phyloP scores from a whole-genome alignment of 1,140 invertebrate species.

The Atta cephalotes region DNA sequence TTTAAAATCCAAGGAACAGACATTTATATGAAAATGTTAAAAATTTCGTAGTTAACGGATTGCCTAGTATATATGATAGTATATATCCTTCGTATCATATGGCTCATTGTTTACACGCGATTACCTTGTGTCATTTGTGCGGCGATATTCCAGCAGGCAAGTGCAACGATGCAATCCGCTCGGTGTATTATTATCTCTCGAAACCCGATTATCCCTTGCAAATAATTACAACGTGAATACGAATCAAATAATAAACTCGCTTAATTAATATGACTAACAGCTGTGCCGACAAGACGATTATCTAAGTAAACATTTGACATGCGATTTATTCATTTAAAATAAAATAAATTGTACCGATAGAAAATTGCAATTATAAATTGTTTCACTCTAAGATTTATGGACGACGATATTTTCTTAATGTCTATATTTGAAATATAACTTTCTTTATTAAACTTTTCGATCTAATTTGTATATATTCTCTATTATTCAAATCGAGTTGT shows the following conservation, averaged over 20 bases:
- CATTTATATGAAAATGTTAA: not conserved
- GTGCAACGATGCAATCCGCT: not conserved
- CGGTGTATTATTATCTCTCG: not conserved
- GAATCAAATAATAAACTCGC: slow-evolving; percentile 1
- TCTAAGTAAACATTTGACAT: not conserved
- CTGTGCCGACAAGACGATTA: not conserved
- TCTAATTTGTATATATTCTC: not conserved
- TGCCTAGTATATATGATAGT: not conserved
- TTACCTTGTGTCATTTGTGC: not conserved
- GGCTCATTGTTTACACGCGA: not conserved
- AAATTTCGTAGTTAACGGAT: not conserved
- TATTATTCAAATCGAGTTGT: not conserved
- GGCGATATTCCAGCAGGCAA: not conserved
- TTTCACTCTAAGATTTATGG: not conserved
- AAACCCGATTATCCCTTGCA: slow-evolving; percentile 5
- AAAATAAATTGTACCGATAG: not conserved
- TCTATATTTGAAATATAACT: not conserved
- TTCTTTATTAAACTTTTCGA: not conserved
- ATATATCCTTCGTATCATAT: not conserved
- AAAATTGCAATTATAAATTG: not conserved
- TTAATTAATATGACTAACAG: slow-evolving; percentile 2
- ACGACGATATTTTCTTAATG: not conserved
- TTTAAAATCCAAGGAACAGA: not conserved
- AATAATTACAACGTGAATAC: not conserved
- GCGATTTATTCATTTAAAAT: slow-evolving; percentile 10